Evolutionary conservation across 2,797 vertebrate species (phyloP), one percentile per base, ranked within the genome.

Genomic region (Carapus acus): DNA sequence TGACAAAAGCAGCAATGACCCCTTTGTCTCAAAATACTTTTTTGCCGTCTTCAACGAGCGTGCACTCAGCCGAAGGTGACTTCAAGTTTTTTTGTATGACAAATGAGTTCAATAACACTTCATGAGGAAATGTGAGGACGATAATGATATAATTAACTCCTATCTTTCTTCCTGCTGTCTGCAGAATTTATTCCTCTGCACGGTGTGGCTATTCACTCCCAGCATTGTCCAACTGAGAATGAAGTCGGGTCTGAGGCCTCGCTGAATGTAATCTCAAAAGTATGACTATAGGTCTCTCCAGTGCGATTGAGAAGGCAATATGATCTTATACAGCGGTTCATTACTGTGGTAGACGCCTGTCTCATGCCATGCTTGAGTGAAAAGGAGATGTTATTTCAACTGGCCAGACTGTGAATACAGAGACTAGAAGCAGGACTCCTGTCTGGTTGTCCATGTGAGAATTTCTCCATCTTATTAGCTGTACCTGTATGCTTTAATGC

Each of bases 61-160:
- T 16, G 15, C 0, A 47, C 43, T 57, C 24, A 19, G 31, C 24
- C 27, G 24, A 34, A 54, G 19, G 52, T 37, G n/a, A 16, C 58
- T 34, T 4, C 31, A 3, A 8, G 15, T 62, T 68, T 52, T 43
- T 49, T 36, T 48, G 40, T 65, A 27, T 61, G 52, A 61, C 18
- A 61, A 17, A 64, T 64, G 42, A 41, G 20, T 65, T 74, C 57
- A 55, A 60, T 68, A 65, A 65, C 37, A 19, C 8, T 46, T 51
- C 19, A 29, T 38, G 9, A 19, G 36, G 8, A 60, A 22, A 34
- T 42, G 40, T 36, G 8, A 37, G 43, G 43, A 37, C 33, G 61
- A 44, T 51, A 46, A 46, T 43, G 18, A 44, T 31, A 36, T 40
- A 58, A 71, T 64, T 43, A 55, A 64, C 33, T 49, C 39, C 23